Conservation (phyloP, 2,797 vertebrate genomes). For the Eleutherodactylus coqui region DNA sequence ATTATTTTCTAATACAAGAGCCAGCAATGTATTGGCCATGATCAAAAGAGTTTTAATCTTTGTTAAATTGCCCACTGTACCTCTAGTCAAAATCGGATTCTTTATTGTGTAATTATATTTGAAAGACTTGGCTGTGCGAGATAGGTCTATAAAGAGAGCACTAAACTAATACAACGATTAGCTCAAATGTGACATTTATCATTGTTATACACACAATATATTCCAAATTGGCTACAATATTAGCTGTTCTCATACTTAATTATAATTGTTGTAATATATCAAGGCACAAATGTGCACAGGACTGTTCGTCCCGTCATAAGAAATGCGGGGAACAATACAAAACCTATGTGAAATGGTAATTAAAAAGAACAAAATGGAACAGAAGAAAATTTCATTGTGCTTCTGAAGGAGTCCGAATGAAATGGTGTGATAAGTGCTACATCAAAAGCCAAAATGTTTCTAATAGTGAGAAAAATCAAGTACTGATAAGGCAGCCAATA, state of each 20-base stretch:
- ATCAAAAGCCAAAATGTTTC: neutral
- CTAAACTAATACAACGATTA: slow-evolving; percentile 66
- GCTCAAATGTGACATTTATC: slow-evolving; percentile 68
- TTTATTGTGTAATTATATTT: slow-evolving; percentile 68
- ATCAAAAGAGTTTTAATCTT: slow-evolving; percentile 60
- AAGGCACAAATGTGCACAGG: slow-evolving; percentile 36
- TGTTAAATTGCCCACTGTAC: slow-evolving; percentile 62
- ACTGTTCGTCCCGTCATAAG: slow-evolving; percentile 13
- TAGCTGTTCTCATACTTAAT: slow-evolving; percentile 55
- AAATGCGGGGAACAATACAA: slow-evolving; percentile 10
- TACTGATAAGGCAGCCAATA: neutral
- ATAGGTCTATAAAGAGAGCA: slow-evolving; percentile 63
- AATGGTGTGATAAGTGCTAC: neutral
- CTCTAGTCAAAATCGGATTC: slow-evolving; percentile 63
- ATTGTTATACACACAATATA: slow-evolving; percentile 65
- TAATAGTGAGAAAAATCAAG: slow-evolving; percentile 3
- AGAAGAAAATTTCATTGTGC: neutral
- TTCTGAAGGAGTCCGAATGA: neutral
- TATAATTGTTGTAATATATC: slow-evolving; percentile 60
- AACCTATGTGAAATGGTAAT: slow-evolving; percentile 34
- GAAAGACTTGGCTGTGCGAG: slow-evolving; percentile 63
- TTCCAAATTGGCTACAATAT: slow-evolving; percentile 58
- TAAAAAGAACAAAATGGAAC: slow-evolving; percentile 18
- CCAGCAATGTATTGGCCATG: slow-evolving; percentile 51
- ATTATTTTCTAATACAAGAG: slow-evolving; percentile 54